Conservation (phyloP, 2,888 invertebrate species). For the Platycheirus albimanus region DNA sequence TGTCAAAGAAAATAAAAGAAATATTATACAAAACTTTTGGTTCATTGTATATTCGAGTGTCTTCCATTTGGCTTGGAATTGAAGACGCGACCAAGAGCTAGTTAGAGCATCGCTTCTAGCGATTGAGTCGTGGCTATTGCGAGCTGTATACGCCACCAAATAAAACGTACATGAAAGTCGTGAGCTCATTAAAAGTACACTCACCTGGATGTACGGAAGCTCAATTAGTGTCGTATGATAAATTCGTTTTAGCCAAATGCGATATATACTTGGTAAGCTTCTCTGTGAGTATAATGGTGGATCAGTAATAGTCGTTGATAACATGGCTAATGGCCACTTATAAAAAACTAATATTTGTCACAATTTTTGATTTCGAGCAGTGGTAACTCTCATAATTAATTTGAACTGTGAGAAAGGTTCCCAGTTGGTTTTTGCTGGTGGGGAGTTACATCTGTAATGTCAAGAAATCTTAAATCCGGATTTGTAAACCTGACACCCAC, state of each 20-base stretch:
- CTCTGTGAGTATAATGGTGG: not conserved
- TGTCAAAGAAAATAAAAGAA: constrained; percentile 57
- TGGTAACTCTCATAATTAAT: constrained; percentile 35
- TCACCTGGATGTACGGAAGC: constrained; percentile 73
- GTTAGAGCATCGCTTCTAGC: constrained; percentile 25
- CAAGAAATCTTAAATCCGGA: too few species aligned
- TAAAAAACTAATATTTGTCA: constrained; percentile 60
- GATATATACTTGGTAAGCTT: constrained; percentile 65
- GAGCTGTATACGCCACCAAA: constrained; percentile 18
- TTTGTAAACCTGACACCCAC: too few species aligned
- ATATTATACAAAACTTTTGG: constrained; percentile 28
- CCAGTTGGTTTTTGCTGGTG: too few species aligned
- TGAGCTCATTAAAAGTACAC: constrained; percentile 73
- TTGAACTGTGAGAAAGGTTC: constrained; percentile 13
- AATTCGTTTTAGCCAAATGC: constrained; percentile 61
- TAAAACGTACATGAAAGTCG: constrained; percentile 65
- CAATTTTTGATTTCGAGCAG: constrained; percentile 1
- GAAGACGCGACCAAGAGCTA: constrained; percentile 53
- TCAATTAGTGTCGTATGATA: constrained; percentile 74
- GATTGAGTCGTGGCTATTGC: constrained; percentile 53
- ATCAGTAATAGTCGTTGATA: too few species aligned
- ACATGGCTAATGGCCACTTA: constrained; percentile 72
- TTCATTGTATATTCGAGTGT: constrained; percentile 52
- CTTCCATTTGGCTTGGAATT: constrained; percentile 23
- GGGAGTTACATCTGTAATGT: too few species aligned